Percentiles rank a stretch among this genome's conserved stretches.
phyloP scores from a whole-genome alignment of 2,888 invertebrate species.

The Malthinus seriepunctatus region DNA sequence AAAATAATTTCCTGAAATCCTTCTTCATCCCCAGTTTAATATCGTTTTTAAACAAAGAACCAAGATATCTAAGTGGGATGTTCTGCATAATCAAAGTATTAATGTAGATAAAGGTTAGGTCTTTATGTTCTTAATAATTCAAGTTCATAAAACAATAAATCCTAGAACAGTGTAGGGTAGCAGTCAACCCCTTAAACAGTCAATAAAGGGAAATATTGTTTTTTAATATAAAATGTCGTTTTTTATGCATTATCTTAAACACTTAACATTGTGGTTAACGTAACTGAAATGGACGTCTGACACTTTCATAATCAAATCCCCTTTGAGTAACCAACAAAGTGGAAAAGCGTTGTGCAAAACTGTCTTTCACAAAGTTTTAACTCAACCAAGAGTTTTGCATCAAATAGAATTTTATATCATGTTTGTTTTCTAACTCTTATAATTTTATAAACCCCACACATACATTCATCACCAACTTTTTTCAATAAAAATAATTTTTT shows the following conservation, averaged over 20 bases:
- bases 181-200: slow-evolving; percentile 1
- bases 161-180: neutral
- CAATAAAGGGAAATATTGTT: slow-evolving; percentile 1
- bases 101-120: no score
- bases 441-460: neutral
- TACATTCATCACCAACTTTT: no score
- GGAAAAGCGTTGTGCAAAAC: slow-evolving; percentile 26
- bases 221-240: slow-evolving; percentile 1
- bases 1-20: no score
- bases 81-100: no score
- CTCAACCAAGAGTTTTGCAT: slow-evolving; percentile 19
- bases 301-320: slow-evolving; percentile 31
- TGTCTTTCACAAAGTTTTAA: slow-evolving; percentile 29
- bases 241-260: slow-evolving; percentile 15
- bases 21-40: no score
- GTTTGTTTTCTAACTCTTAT: slow-evolving; percentile 4
- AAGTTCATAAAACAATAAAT: no score
- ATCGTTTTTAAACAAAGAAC: no score
- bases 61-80: no score
- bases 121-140: no score
- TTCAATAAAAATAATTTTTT: no score
- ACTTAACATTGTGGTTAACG: slow-evolving; percentile 21
- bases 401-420: slow-evolving; percentile 22
- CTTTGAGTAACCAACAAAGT: slow-evolving; percentile 29
- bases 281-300: slow-evolving; percentile 29